Percentiles rank a stretch among this genome's conserved stretches.
These are phyloP conservation scores for Epirrhoe alternata DNA, from an alignment of 2,888 invertebrate species.

Conservation along the genomic window DNA sequence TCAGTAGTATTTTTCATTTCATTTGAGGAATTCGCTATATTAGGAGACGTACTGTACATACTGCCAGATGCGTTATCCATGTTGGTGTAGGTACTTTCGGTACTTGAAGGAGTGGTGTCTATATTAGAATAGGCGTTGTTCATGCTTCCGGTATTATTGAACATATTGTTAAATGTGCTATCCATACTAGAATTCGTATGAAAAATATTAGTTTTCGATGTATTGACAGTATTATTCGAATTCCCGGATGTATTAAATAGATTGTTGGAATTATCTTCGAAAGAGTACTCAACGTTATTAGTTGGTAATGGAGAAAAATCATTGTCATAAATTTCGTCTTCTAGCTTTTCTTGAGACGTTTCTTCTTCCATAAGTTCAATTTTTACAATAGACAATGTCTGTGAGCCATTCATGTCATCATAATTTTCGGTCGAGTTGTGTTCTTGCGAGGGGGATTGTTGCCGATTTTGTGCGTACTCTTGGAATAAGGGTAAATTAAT, in stretches of 20 bases:
- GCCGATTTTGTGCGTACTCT: conserved; percentile 62
- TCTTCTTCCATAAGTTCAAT: conserved; percentile 68
- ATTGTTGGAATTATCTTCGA: conserved; percentile 28
- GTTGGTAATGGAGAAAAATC: conserved; percentile 33
- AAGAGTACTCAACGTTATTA: conserved; percentile 33
- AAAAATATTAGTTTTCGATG: conserved; percentile 17
- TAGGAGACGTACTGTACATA: conserved; percentile 23
- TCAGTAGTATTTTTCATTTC: conserved; percentile 14
- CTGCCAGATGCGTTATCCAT: conserved; percentile 26
- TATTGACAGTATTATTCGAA: conserved; percentile 12
- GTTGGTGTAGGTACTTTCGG: conserved; percentile 24
- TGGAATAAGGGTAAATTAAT: conserved; percentile 68
- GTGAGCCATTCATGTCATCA: conserved; percentile 61
- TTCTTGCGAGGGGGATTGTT: conserved; percentile 57
- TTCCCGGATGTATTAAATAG: conserved; percentile 20
- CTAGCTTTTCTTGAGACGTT: conserved; percentile 58
- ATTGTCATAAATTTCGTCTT: conserved; percentile 51
- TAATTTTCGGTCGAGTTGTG: conserved; percentile 49
- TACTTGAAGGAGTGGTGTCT: conserved; percentile 23
- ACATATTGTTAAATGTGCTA: conserved; percentile 23
- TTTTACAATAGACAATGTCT: conserved; percentile 64
- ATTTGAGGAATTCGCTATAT: conserved; percentile 16
- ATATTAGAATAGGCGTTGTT: conserved; percentile 12
- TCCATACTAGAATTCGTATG: conserved; percentile 19
- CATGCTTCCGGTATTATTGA: conserved; percentile 15